Evolutionary conservation across 2,888 invertebrate genomes (phyloP).

Genomic region (Thecocarcelia acutangulata): DNA sequence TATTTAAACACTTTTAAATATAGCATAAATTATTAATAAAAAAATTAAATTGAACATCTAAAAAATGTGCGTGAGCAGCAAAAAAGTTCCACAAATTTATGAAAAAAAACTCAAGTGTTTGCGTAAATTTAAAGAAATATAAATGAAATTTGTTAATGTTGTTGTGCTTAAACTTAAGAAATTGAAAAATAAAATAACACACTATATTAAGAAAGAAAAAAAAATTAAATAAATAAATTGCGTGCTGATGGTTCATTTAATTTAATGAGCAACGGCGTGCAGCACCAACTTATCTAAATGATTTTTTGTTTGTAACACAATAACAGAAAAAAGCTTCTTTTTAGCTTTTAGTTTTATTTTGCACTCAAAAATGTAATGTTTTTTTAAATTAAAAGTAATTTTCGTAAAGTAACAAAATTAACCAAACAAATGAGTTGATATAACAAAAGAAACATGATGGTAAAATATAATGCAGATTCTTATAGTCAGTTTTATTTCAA

Average conservation of each 20-base stretch:
- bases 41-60: conserved; percentile 5
- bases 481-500: conserved; percentile 6
- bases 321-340: conserved; percentile 26
- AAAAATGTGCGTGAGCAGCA: conserved; percentile 60
- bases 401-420: conserved; percentile 55
- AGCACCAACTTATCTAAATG: conserved; percentile 79
- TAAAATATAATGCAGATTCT: not conserved
- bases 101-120: conserved; percentile 59
- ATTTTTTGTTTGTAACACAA: conserved; percentile 70
- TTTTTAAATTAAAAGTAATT: conserved; percentile 68
- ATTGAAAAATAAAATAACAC: conserved; percentile 30
- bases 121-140: conserved; percentile 58
- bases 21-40: conserved; percentile 6
- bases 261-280: conserved; percentile 79
- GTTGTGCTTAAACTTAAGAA: conserved; percentile 40
- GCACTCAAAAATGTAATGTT: conserved; percentile 19
- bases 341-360: conserved; percentile 27
- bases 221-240: conserved; percentile 80
- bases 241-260: conserved; percentile 81
- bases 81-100: conserved; percentile 18
- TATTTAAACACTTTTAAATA: conserved; percentile 7
- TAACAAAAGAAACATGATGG: conserved; percentile 19
- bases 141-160: conserved; percentile 34
- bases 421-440: conserved; percentile 47
- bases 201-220: conserved; percentile 38